Evolutionary conservation across 1,140 invertebrate species (phyloP), one percentile per base, ranked within the genome.

Genomic region (Cephus cinctus): DNA sequence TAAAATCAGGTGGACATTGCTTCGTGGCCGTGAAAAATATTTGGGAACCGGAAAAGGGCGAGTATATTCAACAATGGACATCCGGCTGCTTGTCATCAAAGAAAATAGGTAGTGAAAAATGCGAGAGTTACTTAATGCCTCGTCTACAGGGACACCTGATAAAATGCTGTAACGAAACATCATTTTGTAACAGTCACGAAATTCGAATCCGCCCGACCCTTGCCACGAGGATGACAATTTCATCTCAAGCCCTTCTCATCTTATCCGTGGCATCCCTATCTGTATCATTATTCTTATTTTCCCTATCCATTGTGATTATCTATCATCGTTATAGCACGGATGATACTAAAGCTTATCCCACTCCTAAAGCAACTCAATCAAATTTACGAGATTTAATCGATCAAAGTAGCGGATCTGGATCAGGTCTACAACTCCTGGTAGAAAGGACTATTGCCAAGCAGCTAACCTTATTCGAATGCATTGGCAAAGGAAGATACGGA

Each of bases 391-490:
- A 87, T 56, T 76, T 90, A 40, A 85, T 92, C n/a, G 91, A 94
- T 35, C 85, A 88, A 54, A 89, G 85, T 49, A 87, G 84, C 23
- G 94, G 94, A 16, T 94, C 92, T 8, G 94, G 94, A 3, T 94
- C 92, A 1, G 94, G 94, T 2, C 73, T 96, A 35, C 92, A 94
- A 1, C 78, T 94, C 3, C 80, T 98, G 67, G 93, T 96, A 47
- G 94, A 98, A 73, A 72, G 95, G 52, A 98, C 95, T 0, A 92
- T 98, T 39, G 94, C 94, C 21, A 92, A 93, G 66, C 94, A 98
- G 71, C 86, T 98, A 27, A 84, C 89, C 31, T 83, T 96, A 72
- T 81, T 86, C 2, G 83, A 89, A 22, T 84, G 86, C 49, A 87
- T 98, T 20, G 95, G 96, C 8, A 93, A 93, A 73, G 96, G 96